Evolutionary conservation across 1,140 invertebrate genomes (phyloP).

Genomic region (Orius insidiosus): DNA sequence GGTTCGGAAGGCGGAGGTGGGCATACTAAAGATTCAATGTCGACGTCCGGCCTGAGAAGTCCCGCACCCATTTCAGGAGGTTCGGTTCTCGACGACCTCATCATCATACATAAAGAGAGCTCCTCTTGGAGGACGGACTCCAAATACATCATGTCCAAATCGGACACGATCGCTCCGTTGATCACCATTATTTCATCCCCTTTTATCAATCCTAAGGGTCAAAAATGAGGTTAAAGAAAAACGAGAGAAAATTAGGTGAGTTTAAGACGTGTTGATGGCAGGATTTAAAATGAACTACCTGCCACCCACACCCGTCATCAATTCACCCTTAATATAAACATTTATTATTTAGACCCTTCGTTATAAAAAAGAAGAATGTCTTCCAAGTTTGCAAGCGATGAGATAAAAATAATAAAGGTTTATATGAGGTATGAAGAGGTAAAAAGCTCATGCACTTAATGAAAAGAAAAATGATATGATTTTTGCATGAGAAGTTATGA

Average conservation of each 20-base stretch:
- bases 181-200: conserved; percentile 97
- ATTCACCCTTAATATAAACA: neutral
- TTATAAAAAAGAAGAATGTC: neutral
- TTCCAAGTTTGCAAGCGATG: neutral
- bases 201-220: conserved; percentile 72
- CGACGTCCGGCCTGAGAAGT: conserved; percentile 75
- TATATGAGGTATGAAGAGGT: too few relatives aligned
- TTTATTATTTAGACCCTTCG: neutral
- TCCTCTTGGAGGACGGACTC: conserved; percentile 91
- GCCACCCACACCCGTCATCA: neutral
- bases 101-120: conserved; percentile 89
- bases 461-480: too few relatives aligned
- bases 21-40: conserved; percentile 88
- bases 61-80: conserved; percentile 65
- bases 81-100: conserved; percentile 87
- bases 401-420: neutral
- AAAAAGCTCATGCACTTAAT: too few relatives aligned
- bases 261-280: neutral
- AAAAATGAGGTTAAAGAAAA: neutral
- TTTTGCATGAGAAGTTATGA: too few relatives aligned
- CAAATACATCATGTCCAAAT: conserved; percentile 98
- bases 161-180: conserved; percentile 91
- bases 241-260: neutral
- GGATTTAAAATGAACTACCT: neutral
- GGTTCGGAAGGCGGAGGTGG: conserved; percentile 86